A percentile compares a stretch with the other conserved stretches of the same genome.
These are phyloP conservation scores for Alectura lathami DNA, from an alignment of 2,113 vertebrate genomes.

Conservation along the genomic window DNA sequence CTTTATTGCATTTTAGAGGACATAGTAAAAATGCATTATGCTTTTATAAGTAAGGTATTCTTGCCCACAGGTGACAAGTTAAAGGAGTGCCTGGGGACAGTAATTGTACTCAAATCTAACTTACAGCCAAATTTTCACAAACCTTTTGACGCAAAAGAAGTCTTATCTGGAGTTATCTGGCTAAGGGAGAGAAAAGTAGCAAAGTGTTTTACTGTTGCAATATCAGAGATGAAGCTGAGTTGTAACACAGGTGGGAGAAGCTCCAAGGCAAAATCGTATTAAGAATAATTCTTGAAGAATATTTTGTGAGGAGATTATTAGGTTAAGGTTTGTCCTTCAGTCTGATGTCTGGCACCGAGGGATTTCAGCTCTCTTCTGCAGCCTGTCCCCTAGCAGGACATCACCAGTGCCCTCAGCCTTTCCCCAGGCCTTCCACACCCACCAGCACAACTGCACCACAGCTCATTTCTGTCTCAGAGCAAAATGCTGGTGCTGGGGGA, in stretches of 20 bases:
- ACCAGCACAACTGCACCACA: fast-evolving
- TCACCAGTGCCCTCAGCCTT: background rate
- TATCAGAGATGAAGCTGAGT: background rate
- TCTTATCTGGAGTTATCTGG: background rate
- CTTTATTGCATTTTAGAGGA: background rate
- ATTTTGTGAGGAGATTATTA: background rate
- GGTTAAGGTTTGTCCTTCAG: background rate
- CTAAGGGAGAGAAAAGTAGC: background rate
- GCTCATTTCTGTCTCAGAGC: background rate
- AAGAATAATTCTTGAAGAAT: background rate
- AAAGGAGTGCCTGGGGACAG: background rate
- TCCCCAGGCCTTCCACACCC: background rate
- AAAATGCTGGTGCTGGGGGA: background rate
- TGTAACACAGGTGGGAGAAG: background rate
- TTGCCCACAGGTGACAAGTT: background rate
- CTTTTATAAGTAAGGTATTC: background rate
- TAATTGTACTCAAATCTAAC: background rate
- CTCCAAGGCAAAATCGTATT: background rate
- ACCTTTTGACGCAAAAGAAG: background rate
- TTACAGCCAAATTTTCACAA: background rate
- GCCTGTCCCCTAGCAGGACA: background rate
- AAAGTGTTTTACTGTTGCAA: background rate
- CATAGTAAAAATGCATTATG: background rate
- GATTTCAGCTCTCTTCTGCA: background rate
- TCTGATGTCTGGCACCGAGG: background rate